Evolutionary conservation across 2,797 vertebrate genomes (phyloP).

Genomic region (Cyclura pinguis): DNA sequence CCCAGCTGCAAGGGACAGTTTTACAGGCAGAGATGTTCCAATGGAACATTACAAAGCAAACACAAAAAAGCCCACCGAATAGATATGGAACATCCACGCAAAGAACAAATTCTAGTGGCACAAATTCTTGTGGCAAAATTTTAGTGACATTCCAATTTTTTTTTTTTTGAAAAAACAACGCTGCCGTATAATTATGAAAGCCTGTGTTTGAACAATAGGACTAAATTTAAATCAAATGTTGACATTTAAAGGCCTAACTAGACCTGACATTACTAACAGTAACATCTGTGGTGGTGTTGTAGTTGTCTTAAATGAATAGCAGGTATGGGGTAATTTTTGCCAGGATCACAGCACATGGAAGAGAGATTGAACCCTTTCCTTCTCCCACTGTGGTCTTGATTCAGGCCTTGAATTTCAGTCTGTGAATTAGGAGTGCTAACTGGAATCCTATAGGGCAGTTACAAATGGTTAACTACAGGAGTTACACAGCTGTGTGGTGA

Average conservation of each 20-base stretch:
- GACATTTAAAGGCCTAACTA: neutral
- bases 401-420: too few species aligned
- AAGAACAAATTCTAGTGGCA: neutral
- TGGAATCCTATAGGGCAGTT: too few species aligned
- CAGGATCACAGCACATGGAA: too few species aligned
- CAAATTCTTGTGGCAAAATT: too few species aligned
- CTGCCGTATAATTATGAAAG: neutral
- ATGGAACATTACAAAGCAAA: neutral
- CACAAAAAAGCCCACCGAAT: neutral
- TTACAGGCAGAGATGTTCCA: neutral
- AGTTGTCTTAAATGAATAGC: neutral
- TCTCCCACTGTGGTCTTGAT: neutral
- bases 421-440: too few species aligned
- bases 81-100: neutral
- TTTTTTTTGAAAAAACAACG: neutral
- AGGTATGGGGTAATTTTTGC: too few species aligned
- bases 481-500: too few species aligned
- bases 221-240: neutral
- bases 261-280: neutral
- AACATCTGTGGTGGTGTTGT: neutral
- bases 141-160: too few species aligned
- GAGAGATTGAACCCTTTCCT: too few species aligned
- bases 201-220: neutral
- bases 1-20: neutral
- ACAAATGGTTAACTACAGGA: too few species aligned